Percentiles rank a stretch among this genome's conserved stretches.
Conservation (phyloP, 2,113 vertebrate species). For the Furnarius figulus region DNA sequence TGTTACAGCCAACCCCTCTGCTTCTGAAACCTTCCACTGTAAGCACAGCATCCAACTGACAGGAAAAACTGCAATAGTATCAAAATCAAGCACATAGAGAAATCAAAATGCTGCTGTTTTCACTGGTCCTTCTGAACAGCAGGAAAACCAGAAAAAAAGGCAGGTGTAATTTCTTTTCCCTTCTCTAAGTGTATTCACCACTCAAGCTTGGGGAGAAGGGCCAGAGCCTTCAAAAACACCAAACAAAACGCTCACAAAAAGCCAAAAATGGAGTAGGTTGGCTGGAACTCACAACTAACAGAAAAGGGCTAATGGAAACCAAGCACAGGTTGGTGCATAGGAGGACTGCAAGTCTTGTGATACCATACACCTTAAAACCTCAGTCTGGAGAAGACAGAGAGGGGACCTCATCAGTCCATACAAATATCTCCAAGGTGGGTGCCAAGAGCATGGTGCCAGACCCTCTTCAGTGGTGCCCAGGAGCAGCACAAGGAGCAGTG, state of each 20-base stretch:
- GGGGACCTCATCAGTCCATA: neutral
- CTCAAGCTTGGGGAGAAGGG: neutral
- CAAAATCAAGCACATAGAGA: neutral
- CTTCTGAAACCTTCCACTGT: neutral
- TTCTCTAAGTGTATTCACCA: neutral
- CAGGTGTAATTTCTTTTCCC: neutral
- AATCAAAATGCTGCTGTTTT: fast-evolving
- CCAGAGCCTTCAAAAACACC: neutral
- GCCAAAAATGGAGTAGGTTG: neutral
- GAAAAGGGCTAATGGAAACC: neutral
- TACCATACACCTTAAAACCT: neutral
- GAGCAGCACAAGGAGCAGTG: too few relatives aligned
- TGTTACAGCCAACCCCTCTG: neutral
- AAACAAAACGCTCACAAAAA: neutral
- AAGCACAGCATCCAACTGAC: neutral
- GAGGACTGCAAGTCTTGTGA: neutral
- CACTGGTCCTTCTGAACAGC: neutral
- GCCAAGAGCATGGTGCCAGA: too few relatives aligned
- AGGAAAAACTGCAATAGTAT: neutral
- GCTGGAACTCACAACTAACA: neutral
- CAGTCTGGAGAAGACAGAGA: neutral
- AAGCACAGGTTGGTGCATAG: fast-evolving
- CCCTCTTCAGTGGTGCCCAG: too few relatives aligned
- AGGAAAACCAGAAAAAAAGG: neutral
- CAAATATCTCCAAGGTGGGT: neutral